Evolutionary conservation across 2,888 invertebrate genomes (phyloP).

Genomic region (Nomada ruficornis): DNA sequence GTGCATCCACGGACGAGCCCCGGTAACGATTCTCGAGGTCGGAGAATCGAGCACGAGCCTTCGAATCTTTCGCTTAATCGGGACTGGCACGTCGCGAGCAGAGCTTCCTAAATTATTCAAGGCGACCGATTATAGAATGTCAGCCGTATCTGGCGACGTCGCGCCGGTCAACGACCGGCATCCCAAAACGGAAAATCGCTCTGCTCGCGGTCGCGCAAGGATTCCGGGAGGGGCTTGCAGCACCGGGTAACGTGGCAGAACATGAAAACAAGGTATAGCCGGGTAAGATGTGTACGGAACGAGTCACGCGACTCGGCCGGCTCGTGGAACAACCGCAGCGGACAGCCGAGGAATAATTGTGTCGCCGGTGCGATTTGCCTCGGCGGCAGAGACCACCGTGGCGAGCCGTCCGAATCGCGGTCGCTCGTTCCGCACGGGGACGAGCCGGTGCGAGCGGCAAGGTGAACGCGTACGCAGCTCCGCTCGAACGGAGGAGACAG

Average conservation of each 20-base stretch:
- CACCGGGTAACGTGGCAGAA: slow-evolving; percentile 50
- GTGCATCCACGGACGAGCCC: neutral
- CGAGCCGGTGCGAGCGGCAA: slow-evolving; percentile 3
- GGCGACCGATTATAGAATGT: neutral
- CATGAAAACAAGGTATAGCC: slow-evolving; percentile 50
- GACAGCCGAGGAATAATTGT: no score
- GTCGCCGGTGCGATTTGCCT: no score
- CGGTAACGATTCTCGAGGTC: neutral
- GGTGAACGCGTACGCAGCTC: slow-evolving; percentile 33
- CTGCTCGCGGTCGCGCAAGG: slow-evolving; percentile 24
- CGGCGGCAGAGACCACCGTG: no score
- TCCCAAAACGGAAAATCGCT: neutral
- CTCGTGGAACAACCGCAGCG: neutral
- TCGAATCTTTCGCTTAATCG: slow-evolving; percentile 1
- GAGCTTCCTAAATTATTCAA: slow-evolving; percentile 31
- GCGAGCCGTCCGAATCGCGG: neutral
- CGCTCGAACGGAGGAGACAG: slow-evolving; percentile 18
- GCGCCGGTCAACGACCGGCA: slow-evolving; percentile 9
- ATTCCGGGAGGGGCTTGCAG: slow-evolving; percentile 14
- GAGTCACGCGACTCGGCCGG: slow-evolving; percentile 18
- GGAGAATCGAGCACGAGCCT: neutral
- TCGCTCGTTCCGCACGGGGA: slow-evolving; percentile 1
- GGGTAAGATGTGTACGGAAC: slow-evolving; percentile 18
- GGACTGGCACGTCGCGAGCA: slow-evolving; percentile 23
- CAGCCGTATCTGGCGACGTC: neutral